Conservation (phyloP, 1,140 invertebrate genomes). For the Drosophila ficusphila region DNA sequence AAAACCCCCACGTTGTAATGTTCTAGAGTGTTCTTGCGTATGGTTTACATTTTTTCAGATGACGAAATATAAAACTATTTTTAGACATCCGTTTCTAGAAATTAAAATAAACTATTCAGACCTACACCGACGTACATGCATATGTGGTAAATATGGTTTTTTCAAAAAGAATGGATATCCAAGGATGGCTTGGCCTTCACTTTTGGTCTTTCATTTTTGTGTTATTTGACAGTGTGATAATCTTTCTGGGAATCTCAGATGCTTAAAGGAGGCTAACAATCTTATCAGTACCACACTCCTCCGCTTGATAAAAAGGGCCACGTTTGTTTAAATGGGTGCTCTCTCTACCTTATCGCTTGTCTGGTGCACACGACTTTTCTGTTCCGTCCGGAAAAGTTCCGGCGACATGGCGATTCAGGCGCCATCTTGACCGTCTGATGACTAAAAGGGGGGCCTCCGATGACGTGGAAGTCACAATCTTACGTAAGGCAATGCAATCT, state of each 20-base stretch:
- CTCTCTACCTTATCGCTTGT: slow-evolving; percentile 23
- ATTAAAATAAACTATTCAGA: background rate
- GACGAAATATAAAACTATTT: no score
- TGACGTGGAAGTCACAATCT: slow-evolving; percentile 22
- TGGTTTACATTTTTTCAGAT: background rate
- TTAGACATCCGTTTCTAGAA: background rate
- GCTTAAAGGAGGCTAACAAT: slow-evolving; percentile 25
- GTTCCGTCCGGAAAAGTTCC: slow-evolving; percentile 17
- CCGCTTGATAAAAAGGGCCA: slow-evolving; percentile 24
- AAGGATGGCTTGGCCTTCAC: background rate
- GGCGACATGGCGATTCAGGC: slow-evolving; percentile 28
- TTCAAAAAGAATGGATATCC: no score
- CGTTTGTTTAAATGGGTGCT: slow-evolving; percentile 3
- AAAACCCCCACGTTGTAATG: background rate
- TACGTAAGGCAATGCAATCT: slow-evolving; percentile 28
- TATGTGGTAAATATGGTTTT: no score
- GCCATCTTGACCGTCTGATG: slow-evolving; percentile 58
- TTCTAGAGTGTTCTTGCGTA: background rate
- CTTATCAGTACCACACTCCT: slow-evolving; percentile 46
- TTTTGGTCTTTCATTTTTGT: background rate
- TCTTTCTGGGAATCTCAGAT: slow-evolving; percentile 3
- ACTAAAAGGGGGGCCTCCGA: slow-evolving; percentile 42
- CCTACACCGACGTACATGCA: no score
- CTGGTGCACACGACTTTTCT: slow-evolving; percentile 55
- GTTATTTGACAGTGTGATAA: background rate